These are phyloP conservation scores for Ephydatia muelleri DNA, from an alignment of 37 sponge, comb jelly and placozoan genomes.

Conservation along the genomic window DNA sequence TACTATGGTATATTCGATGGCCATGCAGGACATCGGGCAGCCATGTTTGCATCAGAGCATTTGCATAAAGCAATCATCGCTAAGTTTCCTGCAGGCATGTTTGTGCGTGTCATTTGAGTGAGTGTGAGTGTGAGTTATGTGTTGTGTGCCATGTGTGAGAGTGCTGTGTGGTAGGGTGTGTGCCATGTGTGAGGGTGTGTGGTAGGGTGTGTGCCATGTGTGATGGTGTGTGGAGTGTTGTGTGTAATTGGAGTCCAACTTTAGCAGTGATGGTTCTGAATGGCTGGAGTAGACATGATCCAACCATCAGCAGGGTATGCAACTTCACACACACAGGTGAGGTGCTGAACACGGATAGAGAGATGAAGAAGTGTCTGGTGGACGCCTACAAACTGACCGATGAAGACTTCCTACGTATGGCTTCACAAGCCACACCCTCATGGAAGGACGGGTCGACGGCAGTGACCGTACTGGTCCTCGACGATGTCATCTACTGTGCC, in stretches of 20 bases:
- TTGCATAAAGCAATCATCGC: slow-evolving; percentile 61
- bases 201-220: no score
- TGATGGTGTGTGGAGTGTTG: no score
- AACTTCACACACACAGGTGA: slow-evolving; percentile 36
- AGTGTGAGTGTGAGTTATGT: not conserved
- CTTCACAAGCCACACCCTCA: slow-evolving; percentile 64
- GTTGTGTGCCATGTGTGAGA: no score
- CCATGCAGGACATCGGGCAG: slow-evolving; percentile 81
- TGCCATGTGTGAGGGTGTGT: no score
- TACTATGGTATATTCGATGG: slow-evolving; percentile 93
- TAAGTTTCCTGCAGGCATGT: slow-evolving; percentile 73
- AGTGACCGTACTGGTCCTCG: slow-evolving; percentile 60
- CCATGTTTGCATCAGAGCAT: slow-evolving; percentile 71
- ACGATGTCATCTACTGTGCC: slow-evolving; percentile 73
- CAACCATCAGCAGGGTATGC: not conserved
- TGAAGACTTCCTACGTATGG: slow-evolving; percentile 73
- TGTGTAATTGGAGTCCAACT: no score
- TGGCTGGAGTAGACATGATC: no score
- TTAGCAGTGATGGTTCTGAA: not conserved
- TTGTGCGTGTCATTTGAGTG: not conserved
- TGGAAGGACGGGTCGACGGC: slow-evolving; percentile 90
- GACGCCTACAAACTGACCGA: slow-evolving; percentile 85
- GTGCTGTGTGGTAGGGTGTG: not conserved
- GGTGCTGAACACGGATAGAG: slow-evolving; percentile 68
- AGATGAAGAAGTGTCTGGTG: slow-evolving; percentile 72